These are phyloP conservation scores for Phyllotreta cruciferae DNA, from an alignment of 2,888 invertebrate genomes.

Conservation along the genomic window DNA sequence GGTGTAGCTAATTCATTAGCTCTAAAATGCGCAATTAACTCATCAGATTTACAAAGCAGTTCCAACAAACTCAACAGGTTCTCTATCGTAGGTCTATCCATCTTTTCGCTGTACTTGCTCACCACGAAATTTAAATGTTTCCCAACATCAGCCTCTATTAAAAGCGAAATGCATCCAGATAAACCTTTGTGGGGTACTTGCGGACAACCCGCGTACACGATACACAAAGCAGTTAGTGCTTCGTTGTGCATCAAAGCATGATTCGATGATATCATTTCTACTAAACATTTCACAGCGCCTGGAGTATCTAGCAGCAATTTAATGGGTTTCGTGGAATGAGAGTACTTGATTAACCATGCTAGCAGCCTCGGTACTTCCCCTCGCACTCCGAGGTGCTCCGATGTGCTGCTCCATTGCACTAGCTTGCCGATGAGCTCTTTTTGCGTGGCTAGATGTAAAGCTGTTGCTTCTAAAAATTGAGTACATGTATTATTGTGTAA, in stretches of 20 bases:
- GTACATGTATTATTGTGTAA: background rate
- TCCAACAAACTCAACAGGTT: slow-evolving; percentile 55
- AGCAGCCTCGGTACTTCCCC: slow-evolving; percentile 81
- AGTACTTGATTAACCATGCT: slow-evolving; percentile 80
- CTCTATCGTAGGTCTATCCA: slow-evolving; percentile 52
- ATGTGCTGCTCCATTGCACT: slow-evolving; percentile 78
- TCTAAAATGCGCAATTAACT: slow-evolving; percentile 49
- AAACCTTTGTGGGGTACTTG: slow-evolving; percentile 15
- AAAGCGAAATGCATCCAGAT: slow-evolving; percentile 28
- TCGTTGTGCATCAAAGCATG: slow-evolving; percentile 90
- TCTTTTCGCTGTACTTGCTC: slow-evolving; percentile 55
- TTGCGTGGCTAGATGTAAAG: slow-evolving; percentile 70
- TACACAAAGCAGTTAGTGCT: slow-evolving; percentile 75
- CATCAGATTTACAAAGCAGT: slow-evolving; percentile 45
- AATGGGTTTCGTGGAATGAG: slow-evolving; percentile 60
- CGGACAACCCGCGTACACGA: slow-evolving; percentile 62
- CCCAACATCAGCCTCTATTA: slow-evolving; percentile 51
- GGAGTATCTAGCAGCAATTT: slow-evolving; percentile 63
- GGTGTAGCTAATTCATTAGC: slow-evolving; percentile 36
- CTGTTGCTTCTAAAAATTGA: slow-evolving; percentile 71
- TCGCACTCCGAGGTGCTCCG: slow-evolving; percentile 83
- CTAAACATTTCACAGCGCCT: slow-evolving; percentile 76
- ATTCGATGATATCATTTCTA: slow-evolving; percentile 83
- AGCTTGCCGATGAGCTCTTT: slow-evolving; percentile 70
- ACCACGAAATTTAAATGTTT: slow-evolving; percentile 54